Evolutionary conservation across 2,888 invertebrate genomes (phyloP), one percentile per base, ranked within the genome.

Genomic region (Blera fallax): DNA sequence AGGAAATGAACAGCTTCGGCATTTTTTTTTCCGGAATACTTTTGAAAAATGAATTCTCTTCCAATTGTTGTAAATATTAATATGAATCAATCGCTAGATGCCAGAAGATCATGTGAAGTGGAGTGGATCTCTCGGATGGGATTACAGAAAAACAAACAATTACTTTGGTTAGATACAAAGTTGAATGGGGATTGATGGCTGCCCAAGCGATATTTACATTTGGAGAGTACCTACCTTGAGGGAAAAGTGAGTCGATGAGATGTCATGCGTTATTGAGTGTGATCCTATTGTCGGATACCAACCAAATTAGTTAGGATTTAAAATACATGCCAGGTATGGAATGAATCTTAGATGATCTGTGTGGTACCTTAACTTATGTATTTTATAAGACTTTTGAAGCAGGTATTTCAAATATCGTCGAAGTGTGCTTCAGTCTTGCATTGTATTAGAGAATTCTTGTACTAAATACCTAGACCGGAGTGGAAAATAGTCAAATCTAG

Each of bases 71-170:
- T 73, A 78, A 82, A 82, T 76, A 81, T 74, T 74, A 74, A 81
- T 58, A 80, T 67, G 52, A 74, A 73, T 74, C 73, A 73, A 80
- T 82, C 76, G 76, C 48, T 65, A 76, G 76, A 82, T 76, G 81
- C 52, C 56, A 50, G 56, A 27, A 21, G 60, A 73, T 78, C 78
- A n/a, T 29, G 78, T 72, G 18, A 32, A 69, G 50, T 40, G 62
- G 34, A 27, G 60, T 67, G 72, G 72, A 69, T 78, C 62, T 67
- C 72, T 45, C 16, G 27, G 21, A 73, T 72, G 58, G 40, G 43
- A 27, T 56, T 70, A 52, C 24, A 67, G 43, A 40, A 37, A 58
- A 70, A 64, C 56, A 65, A 70, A 82, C 58, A 58, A 43, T 45
- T 16, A 34, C 27, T 24, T 37, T 16, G 37, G 40, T 40, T 14